phyloP scores from a whole-genome alignment of 2,888 invertebrate genomes.

The Atrina japonica region DNA sequence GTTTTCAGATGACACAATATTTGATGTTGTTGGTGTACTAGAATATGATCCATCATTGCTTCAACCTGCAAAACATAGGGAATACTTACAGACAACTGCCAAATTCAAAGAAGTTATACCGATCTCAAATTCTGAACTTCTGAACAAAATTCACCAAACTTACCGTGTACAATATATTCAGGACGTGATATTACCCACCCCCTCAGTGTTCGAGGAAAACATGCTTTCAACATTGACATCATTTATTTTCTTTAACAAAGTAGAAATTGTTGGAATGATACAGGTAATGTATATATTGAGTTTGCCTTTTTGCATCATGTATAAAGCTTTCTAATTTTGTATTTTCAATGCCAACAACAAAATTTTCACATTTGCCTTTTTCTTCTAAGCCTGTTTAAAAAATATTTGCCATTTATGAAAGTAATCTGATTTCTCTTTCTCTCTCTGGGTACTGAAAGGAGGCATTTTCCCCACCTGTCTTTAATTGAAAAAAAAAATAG shows the following conservation, averaged over 20 bases:
- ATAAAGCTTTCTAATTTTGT: too few relatives aligned
- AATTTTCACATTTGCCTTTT: too few relatives aligned
- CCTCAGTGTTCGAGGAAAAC: conserved; percentile 99
- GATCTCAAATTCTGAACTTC: conserved; percentile 95
- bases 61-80: conserved; percentile 87
- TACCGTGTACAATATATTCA: conserved; percentile 99
- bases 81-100: conserved; percentile 95
- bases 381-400: too few relatives aligned
- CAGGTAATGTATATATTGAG: conserved; percentile 81
- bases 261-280: conserved; percentile 98
- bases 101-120: conserved; percentile 88
- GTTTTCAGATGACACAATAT: conserved; percentile 97
- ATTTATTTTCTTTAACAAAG: conserved; percentile 99
- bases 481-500: too few relatives aligned
- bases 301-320: too few relatives aligned
- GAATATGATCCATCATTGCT: conserved; percentile 95
- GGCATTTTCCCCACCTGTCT: too few relatives aligned
- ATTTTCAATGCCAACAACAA: too few relatives aligned
- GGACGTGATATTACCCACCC: conserved; percentile 98
- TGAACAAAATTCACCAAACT: conserved; percentile 99
- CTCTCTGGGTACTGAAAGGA: too few relatives aligned
- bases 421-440: too few relatives aligned
- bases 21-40: conserved; percentile 94
- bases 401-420: too few relatives aligned
- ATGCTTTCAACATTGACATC: conserved; percentile 98